phyloP scores from a whole-genome alignment of 2,113 vertebrate genomes.

The Ploceus nigricollis region DNA sequence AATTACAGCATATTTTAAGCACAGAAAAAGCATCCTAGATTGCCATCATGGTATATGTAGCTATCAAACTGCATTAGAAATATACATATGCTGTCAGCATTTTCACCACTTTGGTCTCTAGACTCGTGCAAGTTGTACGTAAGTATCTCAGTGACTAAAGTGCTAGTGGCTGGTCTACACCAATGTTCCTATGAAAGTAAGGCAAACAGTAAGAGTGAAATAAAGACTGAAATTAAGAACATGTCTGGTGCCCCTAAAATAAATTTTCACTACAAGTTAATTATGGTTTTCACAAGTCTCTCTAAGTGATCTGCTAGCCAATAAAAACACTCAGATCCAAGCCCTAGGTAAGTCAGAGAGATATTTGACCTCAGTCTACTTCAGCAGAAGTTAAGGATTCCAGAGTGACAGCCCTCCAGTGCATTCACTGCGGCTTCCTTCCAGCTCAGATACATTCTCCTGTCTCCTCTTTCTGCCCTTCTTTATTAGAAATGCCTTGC shows the following conservation, averaged over 20 bases:
- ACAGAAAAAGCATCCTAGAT: neutral
- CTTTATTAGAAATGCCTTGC: neutral
- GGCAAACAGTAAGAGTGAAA: neutral
- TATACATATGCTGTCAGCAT: neutral
- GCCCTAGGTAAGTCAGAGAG: neutral
- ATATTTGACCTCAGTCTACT: neutral
- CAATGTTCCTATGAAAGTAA: neutral
- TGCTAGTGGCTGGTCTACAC: neutral
- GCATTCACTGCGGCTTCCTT: neutral
- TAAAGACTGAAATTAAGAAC: neutral
- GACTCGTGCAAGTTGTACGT: neutral
- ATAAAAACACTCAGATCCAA: neutral
- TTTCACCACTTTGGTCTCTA: neutral
- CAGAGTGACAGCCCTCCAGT: neutral
- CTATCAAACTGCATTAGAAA: neutral
- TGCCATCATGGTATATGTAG: neutral
- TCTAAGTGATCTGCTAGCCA: neutral
- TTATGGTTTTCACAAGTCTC: neutral
- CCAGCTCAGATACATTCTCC: neutral
- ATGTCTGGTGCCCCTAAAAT: neutral
- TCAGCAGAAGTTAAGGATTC: neutral
- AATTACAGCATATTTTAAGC: neutral
- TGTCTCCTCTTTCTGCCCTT: neutral
- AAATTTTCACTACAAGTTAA: neutral
- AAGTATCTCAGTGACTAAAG: neutral